A percentile compares a stretch with the other conserved stretches of the same genome.
Conservation (phyloP, 2,888 invertebrate genomes). For the Papilio gigon region DNA sequence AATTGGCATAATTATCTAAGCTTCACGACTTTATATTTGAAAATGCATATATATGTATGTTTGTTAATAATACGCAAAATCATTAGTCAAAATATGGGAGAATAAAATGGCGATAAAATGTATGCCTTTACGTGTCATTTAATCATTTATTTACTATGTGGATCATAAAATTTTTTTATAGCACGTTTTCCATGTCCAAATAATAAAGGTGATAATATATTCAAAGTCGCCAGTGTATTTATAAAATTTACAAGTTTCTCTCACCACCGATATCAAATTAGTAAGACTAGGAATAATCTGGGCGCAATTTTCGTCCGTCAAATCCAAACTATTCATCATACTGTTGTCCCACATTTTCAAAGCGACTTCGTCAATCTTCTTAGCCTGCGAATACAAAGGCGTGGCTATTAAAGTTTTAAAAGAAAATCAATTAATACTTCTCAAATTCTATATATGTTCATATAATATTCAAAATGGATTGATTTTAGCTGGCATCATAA, state of each 20-base stretch:
- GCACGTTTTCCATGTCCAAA: neutral
- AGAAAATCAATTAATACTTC: neutral
- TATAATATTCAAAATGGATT: too few relatives aligned
- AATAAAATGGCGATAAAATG: neutral
- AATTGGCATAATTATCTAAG: too few relatives aligned
- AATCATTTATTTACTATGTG: neutral
- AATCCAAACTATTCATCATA: neutral
- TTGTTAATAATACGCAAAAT: too few relatives aligned
- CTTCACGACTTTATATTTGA: too few relatives aligned
- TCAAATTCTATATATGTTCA: neutral
- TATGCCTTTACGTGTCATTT: neutral
- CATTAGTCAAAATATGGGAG: neutral
- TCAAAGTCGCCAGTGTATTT: neutral
- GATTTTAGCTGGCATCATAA: too few relatives aligned
- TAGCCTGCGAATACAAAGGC: neutral
- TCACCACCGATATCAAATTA: neutral
- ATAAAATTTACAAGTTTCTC: neutral
- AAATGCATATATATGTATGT: too few relatives aligned
- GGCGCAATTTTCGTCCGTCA: neutral
- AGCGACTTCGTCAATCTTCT: neutral
- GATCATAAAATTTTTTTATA: neutral
- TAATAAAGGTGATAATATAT: neutral
- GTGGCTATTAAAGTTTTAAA: neutral
- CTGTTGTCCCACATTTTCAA: neutral
- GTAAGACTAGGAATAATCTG: neutral